Evolutionary conservation across 1,140 invertebrate genomes (phyloP).

Genomic region (Ceratosolen fusciceps): DNA sequence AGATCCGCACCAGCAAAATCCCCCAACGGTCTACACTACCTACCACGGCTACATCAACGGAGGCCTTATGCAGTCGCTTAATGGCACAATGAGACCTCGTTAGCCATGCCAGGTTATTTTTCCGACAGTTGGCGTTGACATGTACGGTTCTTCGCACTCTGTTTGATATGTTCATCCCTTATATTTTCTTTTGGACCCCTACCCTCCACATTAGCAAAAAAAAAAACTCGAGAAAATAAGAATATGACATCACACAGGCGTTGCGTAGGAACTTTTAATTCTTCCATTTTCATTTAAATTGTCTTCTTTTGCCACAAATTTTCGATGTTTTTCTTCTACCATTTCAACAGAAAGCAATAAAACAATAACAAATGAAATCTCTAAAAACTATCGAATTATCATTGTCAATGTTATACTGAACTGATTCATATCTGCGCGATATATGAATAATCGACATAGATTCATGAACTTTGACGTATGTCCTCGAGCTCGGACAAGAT

Average conservation of each 20-base stretch:
- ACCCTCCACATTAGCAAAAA: no score
- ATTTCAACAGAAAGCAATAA: no score
- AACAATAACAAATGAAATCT: neutral
- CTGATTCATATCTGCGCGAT: neutral
- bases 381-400: conserved; percentile 16
- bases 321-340: no score
- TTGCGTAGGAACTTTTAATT: no score
- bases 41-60: conserved; percentile 84
- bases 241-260: no score
- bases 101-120: conserved; percentile 58
- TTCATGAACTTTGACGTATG: conserved; percentile 3
- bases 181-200: no score
- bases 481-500: neutral
- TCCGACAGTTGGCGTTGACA: neutral
- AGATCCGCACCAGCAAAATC: conserved; percentile 81
- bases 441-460: conserved; percentile 29
- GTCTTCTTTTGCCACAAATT: no score
- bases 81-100: conserved; percentile 78
- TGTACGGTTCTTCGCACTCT: neutral
- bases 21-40: conserved; percentile 79
- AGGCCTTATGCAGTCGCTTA: conserved; percentile 77
- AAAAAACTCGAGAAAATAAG: no score
- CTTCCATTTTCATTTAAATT: no score
- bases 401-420: conserved; percentile 32
- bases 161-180: no score